Conservation (phyloP, 1,140 invertebrate species). For the Drosophila micromelanica region DNA sequence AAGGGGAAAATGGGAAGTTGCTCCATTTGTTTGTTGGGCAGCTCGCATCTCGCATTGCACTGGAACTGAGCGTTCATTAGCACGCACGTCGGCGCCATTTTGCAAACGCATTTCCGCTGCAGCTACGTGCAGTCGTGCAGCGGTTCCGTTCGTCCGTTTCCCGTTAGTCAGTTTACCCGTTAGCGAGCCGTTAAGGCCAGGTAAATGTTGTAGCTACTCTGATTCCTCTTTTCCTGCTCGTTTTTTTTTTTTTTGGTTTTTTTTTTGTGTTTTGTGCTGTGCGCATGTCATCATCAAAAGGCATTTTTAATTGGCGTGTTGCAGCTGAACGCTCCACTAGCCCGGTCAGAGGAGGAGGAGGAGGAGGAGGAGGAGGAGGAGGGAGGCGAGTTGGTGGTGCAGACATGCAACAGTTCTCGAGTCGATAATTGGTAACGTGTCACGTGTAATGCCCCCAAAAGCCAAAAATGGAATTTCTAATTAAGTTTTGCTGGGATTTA, state of each 20-base stretch:
- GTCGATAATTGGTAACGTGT: conserved; percentile 81
- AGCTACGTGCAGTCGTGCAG: conserved; percentile 64
- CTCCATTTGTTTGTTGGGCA: conserved; percentile 56
- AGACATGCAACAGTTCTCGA: conserved; percentile 66
- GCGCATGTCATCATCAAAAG: conserved; percentile 64
- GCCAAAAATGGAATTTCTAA: conserved; percentile 84
- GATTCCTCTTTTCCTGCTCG: neutral
- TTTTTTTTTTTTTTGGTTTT: conserved; percentile 3
- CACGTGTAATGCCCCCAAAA: conserved; percentile 81
- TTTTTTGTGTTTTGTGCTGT: conserved; percentile 19
- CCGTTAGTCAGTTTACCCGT: conserved; percentile 44
- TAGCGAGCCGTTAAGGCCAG: conserved; percentile 42
- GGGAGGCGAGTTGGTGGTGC: neutral
- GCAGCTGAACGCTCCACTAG: conserved; percentile 57
- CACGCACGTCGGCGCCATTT: conserved; percentile 79
- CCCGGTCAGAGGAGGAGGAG: neutral
- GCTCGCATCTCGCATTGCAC: conserved; percentile 25
- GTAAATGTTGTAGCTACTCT: conserved; percentile 59
- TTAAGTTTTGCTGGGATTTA: conserved; percentile 84
- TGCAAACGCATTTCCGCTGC: conserved; percentile 80
- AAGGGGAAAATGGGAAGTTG: neutral
- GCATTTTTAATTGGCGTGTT: conserved; percentile 77
- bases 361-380: neutral
- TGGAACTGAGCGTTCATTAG: conserved; percentile 69
- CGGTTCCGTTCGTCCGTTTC: conserved; percentile 36